phyloP scores from a whole-genome alignment of 2,888 invertebrate genomes.

The Lithophane semibrunnea region DNA sequence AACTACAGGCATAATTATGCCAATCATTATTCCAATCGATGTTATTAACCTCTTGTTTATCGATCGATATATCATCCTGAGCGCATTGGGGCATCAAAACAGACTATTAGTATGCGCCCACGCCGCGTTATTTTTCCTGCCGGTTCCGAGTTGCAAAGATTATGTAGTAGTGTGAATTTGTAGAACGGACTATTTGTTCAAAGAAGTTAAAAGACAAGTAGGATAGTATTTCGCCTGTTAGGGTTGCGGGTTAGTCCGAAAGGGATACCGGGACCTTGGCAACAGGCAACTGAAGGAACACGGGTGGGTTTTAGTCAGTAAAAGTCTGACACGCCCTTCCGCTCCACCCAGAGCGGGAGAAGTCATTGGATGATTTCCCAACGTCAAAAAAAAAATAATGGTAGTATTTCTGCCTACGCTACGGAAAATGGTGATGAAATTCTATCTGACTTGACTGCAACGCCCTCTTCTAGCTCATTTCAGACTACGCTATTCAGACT shows the following conservation, averaged over 20 bases:
- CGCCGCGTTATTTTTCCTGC: slow-evolving; percentile 55
- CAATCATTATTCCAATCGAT: slow-evolving; percentile 27
- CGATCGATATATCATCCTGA: slow-evolving; percentile 52
- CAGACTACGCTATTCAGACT: no score
- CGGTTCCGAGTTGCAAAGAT: slow-evolving; percentile 60
- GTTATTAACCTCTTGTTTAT: slow-evolving; percentile 46
- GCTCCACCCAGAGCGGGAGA: no score
- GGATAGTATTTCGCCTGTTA: no score
- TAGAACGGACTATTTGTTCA: slow-evolving; percentile 34
- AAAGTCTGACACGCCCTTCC: no score
- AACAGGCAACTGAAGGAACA: no score
- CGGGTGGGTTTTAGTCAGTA: no score
- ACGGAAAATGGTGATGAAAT: background rate
- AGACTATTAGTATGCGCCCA: slow-evolving; percentile 61
- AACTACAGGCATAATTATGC: background rate
- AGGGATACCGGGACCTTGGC: no score
- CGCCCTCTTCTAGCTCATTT: no score
- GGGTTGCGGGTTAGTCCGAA: no score
- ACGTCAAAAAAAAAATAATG: no score
- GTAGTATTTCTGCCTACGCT: background rate
- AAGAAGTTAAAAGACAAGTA: no score
- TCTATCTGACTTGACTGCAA: background rate
- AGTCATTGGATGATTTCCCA: no score
- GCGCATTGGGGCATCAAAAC: slow-evolving; percentile 58
- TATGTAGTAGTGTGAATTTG: slow-evolving; percentile 12